Percentiles rank a stretch among this genome's conserved stretches.
These are phyloP conservation scores for Nerophis ophidion DNA, from an alignment of 2,113 vertebrate species.

Conservation along the genomic window DNA sequence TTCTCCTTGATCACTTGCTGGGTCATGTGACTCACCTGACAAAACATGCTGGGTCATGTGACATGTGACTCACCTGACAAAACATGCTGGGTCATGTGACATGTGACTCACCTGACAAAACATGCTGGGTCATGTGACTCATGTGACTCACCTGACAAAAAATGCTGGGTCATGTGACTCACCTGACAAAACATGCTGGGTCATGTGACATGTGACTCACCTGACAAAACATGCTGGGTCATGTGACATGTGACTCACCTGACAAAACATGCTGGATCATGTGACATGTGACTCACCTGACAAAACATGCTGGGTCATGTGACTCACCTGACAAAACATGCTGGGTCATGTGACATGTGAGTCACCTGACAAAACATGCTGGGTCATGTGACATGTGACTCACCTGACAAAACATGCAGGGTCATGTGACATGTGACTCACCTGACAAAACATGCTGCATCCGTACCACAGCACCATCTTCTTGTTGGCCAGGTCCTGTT, in stretches of 20 bases:
- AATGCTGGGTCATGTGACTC: constrained; percentile 48
- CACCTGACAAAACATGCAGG: not conserved
- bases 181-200: not conserved
- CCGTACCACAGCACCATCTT: constrained; percentile 83
- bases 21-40: too few species aligned
- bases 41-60: not conserved
- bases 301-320: constrained; percentile 70
- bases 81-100: too few species aligned
- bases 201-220: constrained; percentile 68
- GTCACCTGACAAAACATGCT: constrained; percentile 79
- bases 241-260: too few species aligned
- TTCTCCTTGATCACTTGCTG: not conserved
- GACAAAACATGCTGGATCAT: not conserved
- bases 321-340: not conserved
- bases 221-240: constrained; percentile 74
- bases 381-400: too few species aligned
- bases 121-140: not conserved
- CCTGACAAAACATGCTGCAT: constrained; percentile 77
- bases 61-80: constrained; percentile 78
- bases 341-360: not conserved
- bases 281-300: constrained; percentile 75
- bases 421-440: constrained; percentile 49
- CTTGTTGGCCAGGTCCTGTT: constrained; percentile 50
- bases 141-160: constrained; percentile 78
- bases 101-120: too few species aligned